A percentile compares a stretch with the other conserved stretches of the same genome.
Evolutionary conservation across 2,888 invertebrate genomes (phyloP).

Genomic region (Dexiosoma caninum): DNA sequence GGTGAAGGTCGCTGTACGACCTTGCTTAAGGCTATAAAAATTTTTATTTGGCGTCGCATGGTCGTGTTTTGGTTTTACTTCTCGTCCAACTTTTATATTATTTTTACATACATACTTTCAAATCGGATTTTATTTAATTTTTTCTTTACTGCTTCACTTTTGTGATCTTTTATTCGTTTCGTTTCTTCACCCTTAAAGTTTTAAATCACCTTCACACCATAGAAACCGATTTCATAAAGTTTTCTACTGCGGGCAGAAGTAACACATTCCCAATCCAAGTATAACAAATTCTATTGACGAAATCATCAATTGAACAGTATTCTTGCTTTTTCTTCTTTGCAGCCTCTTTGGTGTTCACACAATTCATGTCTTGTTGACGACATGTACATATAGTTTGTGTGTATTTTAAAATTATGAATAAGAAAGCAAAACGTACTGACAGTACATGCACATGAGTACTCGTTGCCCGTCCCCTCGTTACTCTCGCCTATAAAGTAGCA

Average conservation of each 20-base stretch:
- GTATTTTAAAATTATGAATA: too few relatives aligned
- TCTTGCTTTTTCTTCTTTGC: too few relatives aligned
- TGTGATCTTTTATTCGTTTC: conserved; percentile 10
- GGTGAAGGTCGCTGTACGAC: conserved; percentile 74
- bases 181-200: not conserved
- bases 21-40: conserved; percentile 73
- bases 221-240: not conserved
- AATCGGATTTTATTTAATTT: conserved; percentile 41
- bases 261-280: not conserved
- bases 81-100: conserved; percentile 29
- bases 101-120: conserved; percentile 62
- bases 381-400: too few relatives aligned
- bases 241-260: not conserved
- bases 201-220: not conserved
- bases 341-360: too few relatives aligned
- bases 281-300: too few relatives aligned
- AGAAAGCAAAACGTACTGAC: too few relatives aligned
- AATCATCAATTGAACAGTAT: too few relatives aligned
- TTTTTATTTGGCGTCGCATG: conserved; percentile 70
- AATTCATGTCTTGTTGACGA: too few relatives aligned
- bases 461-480: too few relatives aligned
- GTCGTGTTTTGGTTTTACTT: conserved; percentile 63
- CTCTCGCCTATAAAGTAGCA: too few relatives aligned
- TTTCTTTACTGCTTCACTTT: conserved; percentile 31
- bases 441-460: too few relatives aligned